These are phyloP conservation scores for Yoshiicerus persimilis DNA, from an alignment of 1,140 invertebrate genomes.

Conservation along the genomic window DNA sequence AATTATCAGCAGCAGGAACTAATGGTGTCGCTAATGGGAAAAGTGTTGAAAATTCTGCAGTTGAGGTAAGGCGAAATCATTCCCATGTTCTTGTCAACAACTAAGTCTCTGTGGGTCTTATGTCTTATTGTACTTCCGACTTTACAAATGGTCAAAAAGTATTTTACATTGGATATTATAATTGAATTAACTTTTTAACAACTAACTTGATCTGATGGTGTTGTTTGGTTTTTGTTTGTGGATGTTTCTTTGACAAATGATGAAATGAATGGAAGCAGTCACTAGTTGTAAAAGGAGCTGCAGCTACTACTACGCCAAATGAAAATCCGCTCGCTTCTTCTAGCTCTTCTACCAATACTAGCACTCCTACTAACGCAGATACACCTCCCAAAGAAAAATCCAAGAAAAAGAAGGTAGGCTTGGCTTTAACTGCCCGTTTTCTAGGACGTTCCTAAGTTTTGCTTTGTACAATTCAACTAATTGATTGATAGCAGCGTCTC, in stretches of 20 bases:
- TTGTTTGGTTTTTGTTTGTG: not conserved
- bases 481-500: not conserved
- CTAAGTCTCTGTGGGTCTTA: not conserved
- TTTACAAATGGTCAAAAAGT: too few relatives aligned
- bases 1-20: not conserved
- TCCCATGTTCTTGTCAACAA: not conserved
- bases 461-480: not conserved
- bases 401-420: slow-evolving; percentile 39
- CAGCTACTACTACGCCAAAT: not conserved
- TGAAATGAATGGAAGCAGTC: slow-evolving; percentile 12
- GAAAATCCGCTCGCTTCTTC: slow-evolving; percentile 32
- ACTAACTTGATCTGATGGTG: not conserved
- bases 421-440: slow-evolving; percentile 31
- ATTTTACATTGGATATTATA: not conserved
- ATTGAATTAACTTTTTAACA: not conserved
- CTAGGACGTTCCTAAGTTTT: slow-evolving; percentile 30
- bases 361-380: slow-evolving; percentile 27
- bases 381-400: slow-evolving; percentile 33
- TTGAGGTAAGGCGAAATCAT: not conserved
- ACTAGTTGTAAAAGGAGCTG: slow-evolving; percentile 8
- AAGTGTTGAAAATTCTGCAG: not conserved
- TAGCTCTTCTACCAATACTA: slow-evolving; percentile 22
- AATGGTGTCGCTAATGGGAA: slow-evolving; percentile 26
- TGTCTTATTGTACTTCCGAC: not conserved
- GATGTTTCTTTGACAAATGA: not conserved